Percentiles rank a stretch among this genome's conserved stretches.
Evolutionary conservation across 2,888 invertebrate genomes (phyloP).

Genomic region (Idaea biselata): DNA sequence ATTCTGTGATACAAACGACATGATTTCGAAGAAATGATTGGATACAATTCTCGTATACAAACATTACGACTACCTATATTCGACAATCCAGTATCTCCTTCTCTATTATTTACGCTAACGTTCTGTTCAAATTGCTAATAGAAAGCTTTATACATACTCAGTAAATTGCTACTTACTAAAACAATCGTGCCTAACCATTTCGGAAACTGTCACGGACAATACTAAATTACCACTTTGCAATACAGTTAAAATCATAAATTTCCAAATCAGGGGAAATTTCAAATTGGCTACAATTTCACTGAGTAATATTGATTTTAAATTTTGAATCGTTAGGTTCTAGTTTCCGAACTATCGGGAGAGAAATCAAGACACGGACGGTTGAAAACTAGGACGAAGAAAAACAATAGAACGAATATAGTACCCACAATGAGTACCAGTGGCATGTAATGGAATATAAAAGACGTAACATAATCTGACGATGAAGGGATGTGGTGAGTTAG

Average conservation of each 20-base stretch:
- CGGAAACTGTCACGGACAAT: conserved; percentile 28
- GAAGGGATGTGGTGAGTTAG: not conserved
- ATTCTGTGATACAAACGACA: conserved; percentile 2
- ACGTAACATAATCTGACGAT: not conserved
- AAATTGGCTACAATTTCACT: conserved; percentile 22
- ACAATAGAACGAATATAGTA: not conserved
- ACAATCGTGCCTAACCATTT: conserved; percentile 32
- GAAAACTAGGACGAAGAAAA: not conserved
- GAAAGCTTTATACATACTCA: conserved; percentile 27
- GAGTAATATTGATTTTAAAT: conserved; percentile 5
- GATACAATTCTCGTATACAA: conserved; percentile 2
- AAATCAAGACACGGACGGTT: not conserved
- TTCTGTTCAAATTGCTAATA: conserved; percentile 21
- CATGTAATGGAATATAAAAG: too few relatives aligned
- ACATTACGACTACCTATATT: not conserved
- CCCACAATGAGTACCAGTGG: not conserved
- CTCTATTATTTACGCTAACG: conserved; percentile 11
- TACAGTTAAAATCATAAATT: conserved; percentile 29
- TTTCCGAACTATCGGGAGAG: not conserved
- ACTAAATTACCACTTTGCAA: conserved; percentile 31
- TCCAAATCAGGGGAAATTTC: conserved; percentile 28
- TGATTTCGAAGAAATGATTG: not conserved
- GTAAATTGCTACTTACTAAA: conserved; percentile 28
- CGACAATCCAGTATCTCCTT: not conserved
- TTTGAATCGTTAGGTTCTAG: not conserved